Conservation (phyloP, 1,140 invertebrate genomes). For the Octopus bimaculoides region DNA sequence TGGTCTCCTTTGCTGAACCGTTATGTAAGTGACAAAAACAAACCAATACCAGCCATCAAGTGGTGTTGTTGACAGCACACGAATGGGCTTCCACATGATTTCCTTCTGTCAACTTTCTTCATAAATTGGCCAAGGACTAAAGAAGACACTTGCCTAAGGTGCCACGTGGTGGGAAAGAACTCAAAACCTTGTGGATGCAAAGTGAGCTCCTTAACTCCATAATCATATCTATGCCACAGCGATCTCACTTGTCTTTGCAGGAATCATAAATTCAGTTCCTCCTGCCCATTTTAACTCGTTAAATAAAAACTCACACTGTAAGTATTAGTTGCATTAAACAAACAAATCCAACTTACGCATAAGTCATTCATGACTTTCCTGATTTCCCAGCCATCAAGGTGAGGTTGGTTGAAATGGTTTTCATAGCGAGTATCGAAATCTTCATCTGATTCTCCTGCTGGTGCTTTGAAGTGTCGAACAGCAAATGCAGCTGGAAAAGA, state of each 20-base stretch:
- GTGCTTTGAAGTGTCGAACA: not conserved
- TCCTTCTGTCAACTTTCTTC: too few species aligned
- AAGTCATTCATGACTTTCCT: conserved; percentile 65
- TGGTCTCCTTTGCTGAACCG: too few species aligned
- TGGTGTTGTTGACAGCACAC: too few species aligned
- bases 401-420: conserved; percentile 72
- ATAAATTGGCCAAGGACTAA: too few species aligned
- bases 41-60: too few species aligned
- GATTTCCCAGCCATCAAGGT: conserved; percentile 96
- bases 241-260: not conserved
- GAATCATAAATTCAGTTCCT: not conserved
- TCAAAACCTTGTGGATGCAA: too few species aligned
- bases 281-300: not conserved
- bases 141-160: too few species aligned
- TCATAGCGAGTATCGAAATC: conserved; percentile 32
- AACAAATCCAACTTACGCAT: conserved; percentile 21
- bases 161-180: not conserved
- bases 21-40: too few species aligned
- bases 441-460: conserved; percentile 39
- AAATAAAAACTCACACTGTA: not conserved
- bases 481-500: not conserved
- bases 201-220: not conserved
- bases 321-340: not conserved
- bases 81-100: too few species aligned
- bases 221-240: not conserved